phyloP scores from a whole-genome alignment of 2,888 invertebrate genomes.

The Acleris cristana region DNA sequence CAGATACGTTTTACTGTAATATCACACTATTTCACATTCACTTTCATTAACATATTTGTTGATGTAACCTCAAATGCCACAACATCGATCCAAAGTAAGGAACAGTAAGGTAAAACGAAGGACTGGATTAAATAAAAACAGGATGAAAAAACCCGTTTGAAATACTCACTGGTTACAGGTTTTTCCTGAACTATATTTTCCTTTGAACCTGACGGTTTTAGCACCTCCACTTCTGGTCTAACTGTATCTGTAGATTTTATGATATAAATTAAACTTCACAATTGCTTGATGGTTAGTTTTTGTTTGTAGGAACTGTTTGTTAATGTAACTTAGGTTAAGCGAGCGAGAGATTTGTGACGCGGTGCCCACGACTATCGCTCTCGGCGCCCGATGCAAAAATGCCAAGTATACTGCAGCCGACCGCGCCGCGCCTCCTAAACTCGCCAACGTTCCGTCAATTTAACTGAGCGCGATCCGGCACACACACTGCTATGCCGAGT shows the following conservation, averaged over 20 bases:
- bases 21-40: slow-evolving; percentile 52
- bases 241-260: slow-evolving; percentile 79
- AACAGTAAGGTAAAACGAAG: slow-evolving; percentile 50
- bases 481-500: slow-evolving; percentile 40
- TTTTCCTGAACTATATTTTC: slow-evolving; percentile 73
- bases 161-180: slow-evolving; percentile 79
- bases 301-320: slow-evolving; percentile 36
- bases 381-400: slow-evolving; percentile 53
- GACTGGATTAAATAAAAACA: slow-evolving; percentile 54
- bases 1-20: slow-evolving; percentile 19
- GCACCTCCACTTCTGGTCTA: slow-evolving; percentile 77
- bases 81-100: slow-evolving; percentile 55
- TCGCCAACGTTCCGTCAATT: slow-evolving; percentile 59
- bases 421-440: slow-evolving; percentile 37
- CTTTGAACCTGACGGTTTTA: slow-evolving; percentile 71
- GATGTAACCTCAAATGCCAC: slow-evolving; percentile 57
- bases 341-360: slow-evolving; percentile 23
- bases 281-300: slow-evolving; percentile 49
- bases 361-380: slow-evolving; percentile 44
- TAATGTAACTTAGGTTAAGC: slow-evolving; percentile 18
- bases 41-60: slow-evolving; percentile 52
- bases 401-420: slow-evolving; percentile 47
- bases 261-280: slow-evolving; percentile 65
- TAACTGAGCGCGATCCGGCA: slow-evolving; percentile 70
- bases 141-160: slow-evolving; percentile 52